Percentiles rank a stretch among this genome's conserved stretches.
These are phyloP conservation scores for Euglossa dilemma DNA, from an alignment of 1,140 invertebrate genomes.

Conservation along the genomic window DNA sequence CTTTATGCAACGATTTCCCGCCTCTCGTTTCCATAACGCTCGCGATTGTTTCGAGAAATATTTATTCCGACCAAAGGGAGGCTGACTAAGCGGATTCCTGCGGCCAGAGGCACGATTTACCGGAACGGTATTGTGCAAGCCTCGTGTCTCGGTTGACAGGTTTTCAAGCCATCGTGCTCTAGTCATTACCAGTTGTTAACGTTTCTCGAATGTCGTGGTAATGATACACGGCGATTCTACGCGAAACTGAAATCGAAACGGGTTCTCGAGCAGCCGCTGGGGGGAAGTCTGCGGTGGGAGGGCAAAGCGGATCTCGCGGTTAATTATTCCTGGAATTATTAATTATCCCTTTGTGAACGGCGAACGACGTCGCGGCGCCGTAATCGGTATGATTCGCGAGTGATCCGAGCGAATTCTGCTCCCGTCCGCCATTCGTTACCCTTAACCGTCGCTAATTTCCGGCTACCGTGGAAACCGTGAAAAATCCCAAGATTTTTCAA, in stretches of 20 bases:
- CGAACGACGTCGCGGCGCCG: not conserved
- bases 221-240: slow-evolving; percentile 57
- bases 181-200: slow-evolving; percentile 54
- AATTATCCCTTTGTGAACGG: slow-evolving; percentile 26
- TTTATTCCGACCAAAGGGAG: slow-evolving; percentile 62
- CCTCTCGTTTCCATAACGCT: slow-evolving; percentile 4
- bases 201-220: slow-evolving; percentile 50
- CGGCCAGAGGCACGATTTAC: slow-evolving; percentile 58
- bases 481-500: too few relatives aligned
- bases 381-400: not conserved
- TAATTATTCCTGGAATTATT: slow-evolving; percentile 47
- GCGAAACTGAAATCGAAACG: slow-evolving; percentile 45
- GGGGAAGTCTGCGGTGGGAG: too few relatives aligned
- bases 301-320: not conserved
- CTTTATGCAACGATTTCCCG: slow-evolving; percentile 17
- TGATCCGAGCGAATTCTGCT: not conserved
- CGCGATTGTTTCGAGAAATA: slow-evolving; percentile 45
- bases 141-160: slow-evolving; percentile 66
- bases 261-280: not conserved
- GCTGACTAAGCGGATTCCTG: slow-evolving; percentile 63
- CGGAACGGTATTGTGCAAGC: slow-evolving; percentile 59
- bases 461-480: too few relatives aligned
- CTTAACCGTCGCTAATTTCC: not conserved
- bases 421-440: not conserved
- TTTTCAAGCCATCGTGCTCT: slow-evolving; percentile 60